Evolutionary conservation across 2,888 invertebrate species (phyloP).

Genomic region (Sisyra terminalis): DNA sequence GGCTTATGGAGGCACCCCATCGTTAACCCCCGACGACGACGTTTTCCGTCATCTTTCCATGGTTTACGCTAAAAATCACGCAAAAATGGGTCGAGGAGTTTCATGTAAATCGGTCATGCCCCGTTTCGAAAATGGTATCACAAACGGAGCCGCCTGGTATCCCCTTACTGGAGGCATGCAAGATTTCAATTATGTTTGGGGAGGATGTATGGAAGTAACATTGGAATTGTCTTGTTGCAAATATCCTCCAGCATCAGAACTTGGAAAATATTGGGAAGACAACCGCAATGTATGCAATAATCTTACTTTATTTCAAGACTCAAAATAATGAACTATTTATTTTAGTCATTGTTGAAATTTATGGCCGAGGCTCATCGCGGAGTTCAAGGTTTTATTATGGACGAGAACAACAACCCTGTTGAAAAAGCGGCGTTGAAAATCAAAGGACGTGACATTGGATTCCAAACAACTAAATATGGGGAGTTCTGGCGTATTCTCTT

Average conservation of each 20-base stretch:
- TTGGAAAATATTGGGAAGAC: conserved; percentile 75
- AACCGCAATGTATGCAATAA: conserved; percentile 72
- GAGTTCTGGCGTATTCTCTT: conserved; percentile 88
- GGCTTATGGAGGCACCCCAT: conserved; percentile 65
- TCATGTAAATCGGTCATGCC: conserved; percentile 63
- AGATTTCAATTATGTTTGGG: conserved; percentile 88
- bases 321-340: not conserved
- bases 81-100: conserved; percentile 72
- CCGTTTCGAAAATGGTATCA: conserved; percentile 76
- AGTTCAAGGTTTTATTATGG: conserved; percentile 73
- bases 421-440: conserved; percentile 65
- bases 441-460: conserved; percentile 66
- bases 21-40: conserved; percentile 82
- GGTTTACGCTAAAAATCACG: conserved; percentile 75
- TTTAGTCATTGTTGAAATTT: conserved; percentile 63
- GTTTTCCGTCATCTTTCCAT: conserved; percentile 74
- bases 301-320: no score
- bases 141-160: conserved; percentile 91
- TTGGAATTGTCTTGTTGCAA: conserved; percentile 90
- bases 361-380: conserved; percentile 77
- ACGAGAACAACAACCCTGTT: conserved; percentile 59
- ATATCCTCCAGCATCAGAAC: conserved; percentile 64
- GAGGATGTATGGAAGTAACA: conserved; percentile 91
- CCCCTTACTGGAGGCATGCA: conserved; percentile 83
- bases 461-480: conserved; percentile 77